Conservation (phyloP, 2,113 vertebrate genomes). For the Dipodomys ordii region DNA sequence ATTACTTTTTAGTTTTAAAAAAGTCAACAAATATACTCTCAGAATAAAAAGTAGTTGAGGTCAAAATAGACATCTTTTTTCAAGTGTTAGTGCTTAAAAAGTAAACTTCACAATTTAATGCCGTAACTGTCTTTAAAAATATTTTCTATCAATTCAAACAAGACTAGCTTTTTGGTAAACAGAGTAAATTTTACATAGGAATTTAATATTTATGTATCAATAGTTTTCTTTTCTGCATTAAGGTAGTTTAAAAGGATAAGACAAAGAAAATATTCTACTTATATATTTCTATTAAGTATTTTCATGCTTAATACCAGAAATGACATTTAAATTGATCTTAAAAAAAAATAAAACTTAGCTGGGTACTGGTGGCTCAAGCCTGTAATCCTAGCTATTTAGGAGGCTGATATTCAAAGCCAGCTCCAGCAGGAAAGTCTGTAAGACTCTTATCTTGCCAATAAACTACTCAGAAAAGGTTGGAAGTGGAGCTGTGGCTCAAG, state of each 20-base stretch:
- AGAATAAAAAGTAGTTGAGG: slow-evolving; percentile 27
- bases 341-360: no score
- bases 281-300: slow-evolving; percentile 32
- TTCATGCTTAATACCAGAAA: slow-evolving; percentile 58
- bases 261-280: slow-evolving; percentile 10
- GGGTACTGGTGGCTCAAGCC: no score
- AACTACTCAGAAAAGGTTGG: no score
- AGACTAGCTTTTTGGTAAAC: neutral
- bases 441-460: no score
- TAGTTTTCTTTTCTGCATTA: slow-evolving; percentile 41
- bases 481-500: no score
- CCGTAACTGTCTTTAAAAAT: neutral
- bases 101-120: slow-evolving; percentile 35
- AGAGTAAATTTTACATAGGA: slow-evolving; percentile 17
- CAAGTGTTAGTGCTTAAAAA: slow-evolving; percentile 33
- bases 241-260: slow-evolving; percentile 14
- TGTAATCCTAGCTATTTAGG: no score
- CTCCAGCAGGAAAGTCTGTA: no score
- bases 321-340: neutral
- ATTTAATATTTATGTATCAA: neutral
- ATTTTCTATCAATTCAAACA: slow-evolving; percentile 42
- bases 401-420: no score
- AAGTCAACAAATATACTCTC: slow-evolving; percentile 17
- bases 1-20: slow-evolving; percentile 38
- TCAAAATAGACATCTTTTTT: slow-evolving; percentile 52